phyloP scores from a whole-genome alignment of 2,113 vertebrate species.

The Gnathonemus echidnorhynchus region DNA sequence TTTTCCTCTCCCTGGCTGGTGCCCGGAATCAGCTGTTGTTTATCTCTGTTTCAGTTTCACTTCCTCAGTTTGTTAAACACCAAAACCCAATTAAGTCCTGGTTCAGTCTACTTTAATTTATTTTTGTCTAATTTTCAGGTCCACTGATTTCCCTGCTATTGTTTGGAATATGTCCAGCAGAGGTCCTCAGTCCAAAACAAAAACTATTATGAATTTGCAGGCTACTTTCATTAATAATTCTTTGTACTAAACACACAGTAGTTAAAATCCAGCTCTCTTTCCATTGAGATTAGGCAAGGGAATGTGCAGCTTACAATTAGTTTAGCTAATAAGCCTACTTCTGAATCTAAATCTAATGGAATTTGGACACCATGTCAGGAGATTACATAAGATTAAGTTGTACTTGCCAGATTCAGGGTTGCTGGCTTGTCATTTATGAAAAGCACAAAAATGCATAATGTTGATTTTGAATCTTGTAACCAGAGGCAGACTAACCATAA shows the following conservation, averaged over 20 bases:
- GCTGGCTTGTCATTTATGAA: background rate
- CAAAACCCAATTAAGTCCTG: background rate
- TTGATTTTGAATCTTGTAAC: background rate
- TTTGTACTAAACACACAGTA: background rate
- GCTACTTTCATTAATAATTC: background rate
- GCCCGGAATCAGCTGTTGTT: background rate
- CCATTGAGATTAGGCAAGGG: background rate
- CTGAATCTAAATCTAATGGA: background rate
- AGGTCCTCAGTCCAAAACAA: background rate
- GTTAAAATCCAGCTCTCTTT: background rate
- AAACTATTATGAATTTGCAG: background rate
- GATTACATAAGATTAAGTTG: background rate
- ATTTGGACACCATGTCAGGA: background rate
- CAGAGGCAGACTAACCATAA: background rate
- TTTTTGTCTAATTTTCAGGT: background rate
- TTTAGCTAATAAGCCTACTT: background rate
- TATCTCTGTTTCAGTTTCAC: background rate
- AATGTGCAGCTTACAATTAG: background rate
- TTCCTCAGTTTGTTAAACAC: background rate
- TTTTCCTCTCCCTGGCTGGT: background rate
- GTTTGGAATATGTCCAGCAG: background rate
- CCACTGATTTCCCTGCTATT: background rate
- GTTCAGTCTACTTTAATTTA: background rate
- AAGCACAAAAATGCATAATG: background rate
- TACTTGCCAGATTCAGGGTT: background rate